These are phyloP conservation scores for Caracal caracal DNA, from an alignment of 2,113 vertebrate genomes.

Conservation along the genomic window DNA sequence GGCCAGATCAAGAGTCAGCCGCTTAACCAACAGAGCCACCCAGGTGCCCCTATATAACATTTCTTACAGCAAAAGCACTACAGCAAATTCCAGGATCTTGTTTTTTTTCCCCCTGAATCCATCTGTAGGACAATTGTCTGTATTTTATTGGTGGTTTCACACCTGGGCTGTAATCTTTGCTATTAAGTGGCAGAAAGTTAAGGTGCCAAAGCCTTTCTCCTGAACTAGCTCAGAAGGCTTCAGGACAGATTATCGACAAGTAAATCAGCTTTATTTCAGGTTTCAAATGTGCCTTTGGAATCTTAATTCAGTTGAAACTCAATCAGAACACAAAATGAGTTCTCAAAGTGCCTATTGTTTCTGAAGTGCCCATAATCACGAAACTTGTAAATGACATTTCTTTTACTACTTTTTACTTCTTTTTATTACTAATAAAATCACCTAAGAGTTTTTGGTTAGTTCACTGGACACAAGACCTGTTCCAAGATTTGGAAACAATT, in stretches of 20 bases:
- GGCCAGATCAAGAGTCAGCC: no score
- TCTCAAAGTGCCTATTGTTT: constrained; percentile 51
- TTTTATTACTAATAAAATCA: background rate
- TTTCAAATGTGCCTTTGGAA: constrained; percentile 55
- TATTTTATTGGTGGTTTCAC: background rate
- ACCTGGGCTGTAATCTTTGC: constrained; percentile 20
- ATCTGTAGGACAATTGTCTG: background rate
- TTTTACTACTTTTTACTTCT: background rate
- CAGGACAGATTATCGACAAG: background rate
- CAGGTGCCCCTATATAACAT: background rate
- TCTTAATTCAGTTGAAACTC: constrained; percentile 62
- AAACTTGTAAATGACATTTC: constrained; percentile 33
- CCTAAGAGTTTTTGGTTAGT: background rate
- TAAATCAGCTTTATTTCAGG: constrained; percentile 58
- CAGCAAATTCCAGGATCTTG: background rate
- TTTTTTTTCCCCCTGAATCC: background rate
- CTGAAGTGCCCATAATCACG: background rate
- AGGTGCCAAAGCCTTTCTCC: constrained; percentile 15
- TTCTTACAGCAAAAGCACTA: background rate
- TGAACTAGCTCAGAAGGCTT: background rate
- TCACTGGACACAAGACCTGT: background rate
- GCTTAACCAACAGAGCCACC: no score
- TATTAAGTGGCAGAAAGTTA: background rate
- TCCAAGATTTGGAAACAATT: background rate
- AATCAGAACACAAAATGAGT: constrained; percentile 46